Base-by-base conservation (phyloP, 2,113 vertebrate species). In the Carollia perspicillata region DNA sequence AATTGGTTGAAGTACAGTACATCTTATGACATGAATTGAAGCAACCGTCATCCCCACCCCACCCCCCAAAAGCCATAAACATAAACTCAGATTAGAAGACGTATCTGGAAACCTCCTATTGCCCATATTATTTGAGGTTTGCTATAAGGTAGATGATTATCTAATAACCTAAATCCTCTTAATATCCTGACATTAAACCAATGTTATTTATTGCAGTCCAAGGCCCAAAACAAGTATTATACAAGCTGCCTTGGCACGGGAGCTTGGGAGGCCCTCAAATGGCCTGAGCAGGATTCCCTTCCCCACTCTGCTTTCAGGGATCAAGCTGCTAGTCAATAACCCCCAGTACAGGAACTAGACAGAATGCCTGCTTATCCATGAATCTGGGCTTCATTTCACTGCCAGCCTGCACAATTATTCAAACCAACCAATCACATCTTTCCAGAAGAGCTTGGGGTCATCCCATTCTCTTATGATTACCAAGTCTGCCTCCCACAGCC, bases 21-120 rank as follows among this genome's bases (percentile, higher is more conserved):
- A 47, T 72, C 3, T 94, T 81, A 74, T 66, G 3, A 90, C 84
- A 60, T 49, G 14, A 85, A 92, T 0, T 94, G 66, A 96, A 55
- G 23, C 2, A 53, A 18, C 1, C 22, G 5, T 16, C 30, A 33
- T 7, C 16, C 28, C 9, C 13, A 0, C 10, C 1, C 49, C 1
- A 9, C 28, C 1, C 2, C 3, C 37, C 10, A 90, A 37, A 63
- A 37, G 20, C 12, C n/a, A 65, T 66, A 78, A 77, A 1, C 0
- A 35, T 68, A 93, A 66, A 90, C 8, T 90, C 47, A 90, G 84
- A 78, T n/a, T 84, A n/a, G 18, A 92, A 95, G 47, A 72, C 5
- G 42, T 12, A 89, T 86, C 30, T 66, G 37, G 47, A 90, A 94
- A 5, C 8, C 6, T 33, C 28, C 23, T 44, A 74, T 84, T 74